Evolutionary conservation across 1,140 invertebrate genomes (phyloP), one percentile per base, ranked within the genome.

Genomic region (Chrysoperla carnea): DNA sequence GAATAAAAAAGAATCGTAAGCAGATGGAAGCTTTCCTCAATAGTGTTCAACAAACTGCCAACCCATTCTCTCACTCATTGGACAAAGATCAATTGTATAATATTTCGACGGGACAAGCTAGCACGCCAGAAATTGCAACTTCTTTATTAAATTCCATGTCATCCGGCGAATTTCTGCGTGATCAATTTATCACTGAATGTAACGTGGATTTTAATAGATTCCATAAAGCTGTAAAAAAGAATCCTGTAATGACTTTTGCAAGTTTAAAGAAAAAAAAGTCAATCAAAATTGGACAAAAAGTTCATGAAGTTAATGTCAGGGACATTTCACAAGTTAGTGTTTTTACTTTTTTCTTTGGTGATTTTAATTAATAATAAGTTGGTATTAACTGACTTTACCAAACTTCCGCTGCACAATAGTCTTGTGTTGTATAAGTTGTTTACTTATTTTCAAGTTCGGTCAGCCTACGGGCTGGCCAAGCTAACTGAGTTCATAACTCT

Each of bases 281-380:
- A 33, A 42, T 49, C 12, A 48, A 29, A 35, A 42, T 40, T 36
- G 52, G 48, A 47, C 43, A 46, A 36, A 55, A 53, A 42, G 45
- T 48, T 39, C 41, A 46, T 29, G 52, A 53, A 45, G 44, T 56
- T n/a, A n/a, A n/a, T n/a, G n/a, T n/a, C n/a, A n/a, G n/a, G n/a
- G n/a, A n/a, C n/a, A n/a, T n/a, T n/a, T n/a, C n/a, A n/a, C n/a
- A n/a, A n/a, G n/a, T n/a, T n/a, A n/a, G n/a, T n/a, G n/a, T n/a
- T n/a, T n/a, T n/a, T n/a, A n/a, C n/a, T n/a, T n/a, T n/a, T n/a
- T n/a, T n/a, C n/a, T n/a, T n/a, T n/a, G n/a, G n/a, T n/a, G n/a
- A n/a, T n/a, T n/a, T n/a, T n/a, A n/a, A n/a, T n/a, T n/a, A n/a
- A n/a, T n/a, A n/a, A n/a, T n/a, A n/a, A n/a, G n/a, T n/a, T n/a